Conservation (phyloP, 2,113 vertebrate genomes). For the Calypte anna region DNA sequence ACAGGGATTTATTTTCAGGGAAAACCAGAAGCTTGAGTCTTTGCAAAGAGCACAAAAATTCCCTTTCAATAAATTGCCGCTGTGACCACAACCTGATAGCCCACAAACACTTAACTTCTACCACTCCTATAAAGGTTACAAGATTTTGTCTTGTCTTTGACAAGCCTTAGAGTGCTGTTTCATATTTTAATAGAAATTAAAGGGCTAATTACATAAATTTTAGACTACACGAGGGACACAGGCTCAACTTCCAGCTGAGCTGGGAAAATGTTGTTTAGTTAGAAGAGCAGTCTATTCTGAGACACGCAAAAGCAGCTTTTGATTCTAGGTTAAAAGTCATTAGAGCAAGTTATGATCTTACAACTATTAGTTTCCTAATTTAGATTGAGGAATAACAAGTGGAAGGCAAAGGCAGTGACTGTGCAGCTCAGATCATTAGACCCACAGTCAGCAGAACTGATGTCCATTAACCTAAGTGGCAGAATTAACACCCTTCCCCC, state of each 20-base stretch:
- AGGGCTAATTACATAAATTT: conserved; percentile 43
- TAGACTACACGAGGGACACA: background rate
- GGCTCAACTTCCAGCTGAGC: conserved; percentile 27
- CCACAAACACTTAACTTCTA: background rate
- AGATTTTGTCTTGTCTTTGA: conserved; percentile 9
- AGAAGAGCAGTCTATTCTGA: conserved; percentile 24
- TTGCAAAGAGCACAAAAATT: background rate
- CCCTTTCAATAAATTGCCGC: background rate
- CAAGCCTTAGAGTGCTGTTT: background rate
- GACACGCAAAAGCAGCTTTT: conserved; percentile 35
- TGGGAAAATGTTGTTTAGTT: conserved; percentile 48
- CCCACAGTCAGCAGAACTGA: conserved; percentile 47
- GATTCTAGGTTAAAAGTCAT: conserved; percentile 48
- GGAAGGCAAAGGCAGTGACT: conserved; percentile 29
- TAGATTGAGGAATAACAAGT: conserved; percentile 35
- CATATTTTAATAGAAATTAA: conserved; percentile 32
- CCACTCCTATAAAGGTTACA: background rate
- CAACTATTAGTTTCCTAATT: conserved; percentile 55
- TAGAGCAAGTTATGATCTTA: conserved; percentile 44
- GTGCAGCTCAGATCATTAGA: conserved; percentile 42
- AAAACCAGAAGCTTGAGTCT: background rate
- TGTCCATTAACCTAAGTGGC: conserved; percentile 32
- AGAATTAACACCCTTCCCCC: background rate
- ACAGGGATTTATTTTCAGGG: background rate
- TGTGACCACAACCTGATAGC: background rate